phyloP scores from a whole-genome alignment of 2,113 vertebrate genomes.

The Xenus cinereus region DNA sequence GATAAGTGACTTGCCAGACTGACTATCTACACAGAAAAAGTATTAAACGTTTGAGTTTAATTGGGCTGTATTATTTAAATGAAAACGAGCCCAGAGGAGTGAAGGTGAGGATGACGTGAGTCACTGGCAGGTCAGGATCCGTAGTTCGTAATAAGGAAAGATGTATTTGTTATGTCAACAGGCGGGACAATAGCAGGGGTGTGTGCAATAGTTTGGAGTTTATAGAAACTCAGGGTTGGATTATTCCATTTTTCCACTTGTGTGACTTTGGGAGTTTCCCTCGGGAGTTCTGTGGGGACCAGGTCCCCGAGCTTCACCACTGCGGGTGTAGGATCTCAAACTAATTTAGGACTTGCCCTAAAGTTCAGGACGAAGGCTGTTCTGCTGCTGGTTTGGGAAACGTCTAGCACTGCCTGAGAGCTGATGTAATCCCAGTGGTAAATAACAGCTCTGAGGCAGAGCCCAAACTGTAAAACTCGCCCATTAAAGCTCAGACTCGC shows the following conservation, averaged over 20 bases:
- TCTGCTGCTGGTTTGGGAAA: neutral
- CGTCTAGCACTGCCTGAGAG: neutral
- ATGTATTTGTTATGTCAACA: slow-evolving; percentile 16
- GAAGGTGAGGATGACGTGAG: neutral
- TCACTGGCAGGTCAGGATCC: neutral
- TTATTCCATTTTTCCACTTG: neutral
- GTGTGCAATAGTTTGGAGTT: neutral
- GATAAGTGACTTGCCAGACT: neutral
- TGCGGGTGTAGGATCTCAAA: rapidly evolving
- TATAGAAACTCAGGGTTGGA: neutral
- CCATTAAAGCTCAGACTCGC: rapidly evolving
- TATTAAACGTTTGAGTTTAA: too few species aligned
- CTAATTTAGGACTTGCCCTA: neutral
- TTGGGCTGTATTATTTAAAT: neutral
- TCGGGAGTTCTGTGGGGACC: neutral
- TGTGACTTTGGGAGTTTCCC: neutral
- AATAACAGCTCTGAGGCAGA: neutral
- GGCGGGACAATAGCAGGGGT: neutral
- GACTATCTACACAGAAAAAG: rapidly evolving
- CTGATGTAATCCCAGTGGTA: rapidly evolving
- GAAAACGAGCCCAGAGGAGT: neutral
- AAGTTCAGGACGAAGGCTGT: neutral
- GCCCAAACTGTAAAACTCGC: neutral
- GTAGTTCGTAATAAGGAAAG: neutral
- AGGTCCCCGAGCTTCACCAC: neutral